A percentile compares a stretch with the other conserved stretches of the same genome.
Conservation (phyloP, 2,113 vertebrate genomes). For the Peromyscus californicus region DNA sequence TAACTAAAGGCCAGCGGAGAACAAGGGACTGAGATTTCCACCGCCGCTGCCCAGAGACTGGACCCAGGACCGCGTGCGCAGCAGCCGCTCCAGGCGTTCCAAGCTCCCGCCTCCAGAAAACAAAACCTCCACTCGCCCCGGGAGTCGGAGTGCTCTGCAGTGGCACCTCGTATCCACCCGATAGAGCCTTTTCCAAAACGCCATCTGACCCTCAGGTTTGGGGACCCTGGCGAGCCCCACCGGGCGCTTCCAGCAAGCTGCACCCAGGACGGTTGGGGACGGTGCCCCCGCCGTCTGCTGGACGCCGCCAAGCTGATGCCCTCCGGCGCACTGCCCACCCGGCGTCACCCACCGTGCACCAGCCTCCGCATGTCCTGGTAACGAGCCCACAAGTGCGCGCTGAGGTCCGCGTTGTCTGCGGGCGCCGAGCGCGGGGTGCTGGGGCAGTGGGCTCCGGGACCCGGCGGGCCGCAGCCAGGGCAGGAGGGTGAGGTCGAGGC, state of each 20-base stretch:
- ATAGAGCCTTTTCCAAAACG: neutral
- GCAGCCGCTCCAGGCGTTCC: neutral
- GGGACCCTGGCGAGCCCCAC: neutral
- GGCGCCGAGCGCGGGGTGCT: conserved; percentile 67
- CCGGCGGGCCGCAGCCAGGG: conserved; percentile 76
- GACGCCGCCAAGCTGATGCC: neutral
- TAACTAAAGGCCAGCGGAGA: neutral
- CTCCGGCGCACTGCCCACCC: neutral
- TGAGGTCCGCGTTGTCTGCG: conserved; percentile 83
- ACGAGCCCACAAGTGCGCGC: conserved; percentile 88
- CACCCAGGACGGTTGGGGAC: neutral
- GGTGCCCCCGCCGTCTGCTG: neutral
- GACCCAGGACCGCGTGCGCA: neutral
- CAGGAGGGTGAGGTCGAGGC: conserved; percentile 76
- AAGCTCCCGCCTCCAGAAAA: neutral
- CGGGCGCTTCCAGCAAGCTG: neutral
- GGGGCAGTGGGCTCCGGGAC: conserved; percentile 65
- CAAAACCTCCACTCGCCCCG: neutral
- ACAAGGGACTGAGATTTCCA: conserved; percentile 46
- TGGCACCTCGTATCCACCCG: neutral
- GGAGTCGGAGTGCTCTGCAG: neutral
- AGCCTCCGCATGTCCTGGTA: conserved; percentile 91
- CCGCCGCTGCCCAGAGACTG: neutral
- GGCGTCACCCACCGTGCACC: conserved; percentile 88
- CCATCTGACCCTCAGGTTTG: neutral